Evolutionary conservation across 1,140 invertebrate species (phyloP).

Genomic region (Ladona fulva): DNA sequence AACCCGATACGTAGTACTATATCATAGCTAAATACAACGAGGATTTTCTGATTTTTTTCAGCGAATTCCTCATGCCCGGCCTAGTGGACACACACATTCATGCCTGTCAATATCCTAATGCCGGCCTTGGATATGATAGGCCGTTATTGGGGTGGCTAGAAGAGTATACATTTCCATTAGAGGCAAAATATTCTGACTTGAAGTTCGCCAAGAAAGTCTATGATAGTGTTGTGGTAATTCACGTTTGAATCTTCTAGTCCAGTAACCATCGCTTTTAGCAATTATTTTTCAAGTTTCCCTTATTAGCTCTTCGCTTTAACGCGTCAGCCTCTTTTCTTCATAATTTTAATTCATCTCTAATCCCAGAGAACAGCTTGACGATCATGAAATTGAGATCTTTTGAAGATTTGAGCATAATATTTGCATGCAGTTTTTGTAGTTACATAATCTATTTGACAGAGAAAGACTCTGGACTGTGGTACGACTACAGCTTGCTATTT

Average conservation of each 20-base stretch:
- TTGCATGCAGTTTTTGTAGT: too few relatives aligned
- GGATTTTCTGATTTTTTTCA: slow-evolving; percentile 25
- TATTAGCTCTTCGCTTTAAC: slow-evolving; percentile 14
- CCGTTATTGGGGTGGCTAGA: slow-evolving; percentile 74
- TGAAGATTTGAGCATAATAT: too few relatives aligned
- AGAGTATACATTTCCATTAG: slow-evolving; percentile 78
- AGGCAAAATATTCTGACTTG: slow-evolving; percentile 58
- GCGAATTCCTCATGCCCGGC: slow-evolving; percentile 75
- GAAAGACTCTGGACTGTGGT: slow-evolving; percentile 58
- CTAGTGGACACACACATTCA: slow-evolving; percentile 85
- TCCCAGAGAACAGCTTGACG: too few relatives aligned
- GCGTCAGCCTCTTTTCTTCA: slow-evolving; percentile 18
- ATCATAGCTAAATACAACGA: too few relatives aligned
- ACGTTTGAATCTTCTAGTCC: slow-evolving; percentile 12
- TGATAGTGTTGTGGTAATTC: slow-evolving; percentile 66
- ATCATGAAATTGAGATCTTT: too few relatives aligned
- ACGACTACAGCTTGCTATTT: slow-evolving; percentile 86
- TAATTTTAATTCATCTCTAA: slow-evolving; percentile 13
- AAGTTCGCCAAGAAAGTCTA: slow-evolving; percentile 64
- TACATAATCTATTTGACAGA: slow-evolving; percentile 39
- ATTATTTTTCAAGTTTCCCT: slow-evolving; percentile 14
- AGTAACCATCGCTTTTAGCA: slow-evolving; percentile 11
- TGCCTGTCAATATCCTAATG: slow-evolving; percentile 77
- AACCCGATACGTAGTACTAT: too few relatives aligned
- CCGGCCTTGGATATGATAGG: slow-evolving; percentile 69